Percentiles rank a stretch among this genome's conserved stretches.
These are phyloP conservation scores for Lateolabrax maculatus DNA, from an alignment of 2,797 vertebrate genomes.

Conservation along the genomic window DNA sequence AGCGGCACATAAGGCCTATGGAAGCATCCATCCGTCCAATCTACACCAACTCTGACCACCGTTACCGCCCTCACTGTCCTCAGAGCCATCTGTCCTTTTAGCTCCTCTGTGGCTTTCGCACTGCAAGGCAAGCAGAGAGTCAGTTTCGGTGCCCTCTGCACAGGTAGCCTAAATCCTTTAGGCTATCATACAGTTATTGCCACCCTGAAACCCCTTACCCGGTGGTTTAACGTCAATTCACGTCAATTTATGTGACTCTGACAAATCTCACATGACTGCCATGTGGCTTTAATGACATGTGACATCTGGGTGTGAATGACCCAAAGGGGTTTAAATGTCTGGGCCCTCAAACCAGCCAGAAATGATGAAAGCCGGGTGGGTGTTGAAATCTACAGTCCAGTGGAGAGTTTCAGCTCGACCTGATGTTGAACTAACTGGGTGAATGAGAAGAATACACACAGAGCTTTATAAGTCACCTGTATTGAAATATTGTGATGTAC, in stretches of 20 bases:
- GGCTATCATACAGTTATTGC: neutral
- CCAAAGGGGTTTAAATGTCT: neutral
- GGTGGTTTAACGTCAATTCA: neutral
- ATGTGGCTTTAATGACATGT: constrained; percentile 17
- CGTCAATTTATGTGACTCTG: constrained; percentile 12
- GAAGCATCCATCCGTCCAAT: constrained; percentile 8
- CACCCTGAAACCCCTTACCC: neutral
- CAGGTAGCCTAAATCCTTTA: neutral
- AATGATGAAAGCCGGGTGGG: no score
- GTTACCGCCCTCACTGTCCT: neutral
- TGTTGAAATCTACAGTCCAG: neutral
- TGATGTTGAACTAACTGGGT: neutral
- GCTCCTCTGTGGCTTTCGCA: no score
- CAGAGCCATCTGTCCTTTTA: constrained; percentile 1
- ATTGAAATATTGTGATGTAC: neutral
- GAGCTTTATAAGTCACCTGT: neutral
- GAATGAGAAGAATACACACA: neutral
- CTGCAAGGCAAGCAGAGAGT: neutral
- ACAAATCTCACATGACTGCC: constrained; percentile 24
- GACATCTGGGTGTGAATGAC: constrained; percentile 19
- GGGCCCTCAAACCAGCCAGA: neutral
- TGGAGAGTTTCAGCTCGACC: neutral
- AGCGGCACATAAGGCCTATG: constrained; percentile 1
- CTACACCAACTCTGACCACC: neutral
- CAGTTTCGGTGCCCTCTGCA: neutral